Evolutionary conservation across 2,113 vertebrate species (phyloP), one percentile per base, ranked within the genome.

Genomic region (Myiopsitta monachus): DNA sequence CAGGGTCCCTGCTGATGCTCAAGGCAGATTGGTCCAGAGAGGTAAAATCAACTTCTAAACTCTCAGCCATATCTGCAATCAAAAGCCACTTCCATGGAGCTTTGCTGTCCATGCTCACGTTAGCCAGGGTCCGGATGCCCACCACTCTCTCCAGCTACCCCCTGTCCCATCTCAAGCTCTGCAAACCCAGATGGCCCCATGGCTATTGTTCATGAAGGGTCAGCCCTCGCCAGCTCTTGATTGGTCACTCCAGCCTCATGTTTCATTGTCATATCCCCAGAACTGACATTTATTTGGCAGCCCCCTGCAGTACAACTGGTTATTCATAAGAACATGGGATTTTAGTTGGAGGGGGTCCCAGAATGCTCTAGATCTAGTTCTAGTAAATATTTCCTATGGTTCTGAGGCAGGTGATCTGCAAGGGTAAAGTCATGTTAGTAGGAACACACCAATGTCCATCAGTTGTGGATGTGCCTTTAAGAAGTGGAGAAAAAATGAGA

Each of bases 361-460:
- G 30, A 49, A 75, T 52, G 39, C 47, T 84, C 73, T 15, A 1
- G 14, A 55, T 64, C 39, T 46, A 77, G 18, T 47, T 61, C 61
- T 75, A 62, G 52, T 62, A 82, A 92, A 3, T 57, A 78, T 47
- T 47, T 89, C 33, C 47, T 51, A 38, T 1, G 36, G 52, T 75
- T 85, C 77, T 66, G 52, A 87, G 62, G 33, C 27, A 79, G 64
- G 31, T 57, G 36, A 89, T 63, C 75, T 77, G 87, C 75, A 93
- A 92, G 23, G 23, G 36, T 81, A 78, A 95, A 91, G 52, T 73
- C 49, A 19, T 4, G 33, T 96, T 95, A 92, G 70, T 30, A 87
- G 61, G 36, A 91, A 49, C 52, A 79, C 51, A 41, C 5, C 11
- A 6, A 44, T 22, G 54, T n/a, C 10, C 41, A 44, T 49, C 30